These are phyloP conservation scores for Cheilosia soror DNA, from an alignment of 2,888 invertebrate species.

Conservation along the genomic window DNA sequence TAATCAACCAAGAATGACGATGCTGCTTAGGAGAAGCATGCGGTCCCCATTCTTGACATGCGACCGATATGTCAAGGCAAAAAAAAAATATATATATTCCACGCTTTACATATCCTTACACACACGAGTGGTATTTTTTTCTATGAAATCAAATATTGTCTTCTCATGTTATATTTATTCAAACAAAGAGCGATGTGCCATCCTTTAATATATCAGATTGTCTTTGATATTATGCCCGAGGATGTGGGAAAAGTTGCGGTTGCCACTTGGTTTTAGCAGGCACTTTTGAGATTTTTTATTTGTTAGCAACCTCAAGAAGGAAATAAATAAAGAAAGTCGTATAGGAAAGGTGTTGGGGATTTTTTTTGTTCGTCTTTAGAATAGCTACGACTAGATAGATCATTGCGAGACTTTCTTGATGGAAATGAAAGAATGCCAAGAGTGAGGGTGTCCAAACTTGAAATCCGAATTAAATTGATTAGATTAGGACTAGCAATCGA, in stretches of 20 bases:
- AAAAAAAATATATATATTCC: neutral
- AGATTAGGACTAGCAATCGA: too few relatives aligned
- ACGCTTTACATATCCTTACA: slow-evolving; percentile 18
- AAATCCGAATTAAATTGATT: too few relatives aligned
- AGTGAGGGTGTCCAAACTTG: too few relatives aligned
- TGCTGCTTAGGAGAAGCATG: slow-evolving; percentile 1
- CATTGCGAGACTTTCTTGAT: too few relatives aligned
- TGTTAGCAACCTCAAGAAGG: neutral
- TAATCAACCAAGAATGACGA: slow-evolving; percentile 36
- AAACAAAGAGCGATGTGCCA: slow-evolving; percentile 1
- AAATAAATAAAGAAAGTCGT: too few relatives aligned
- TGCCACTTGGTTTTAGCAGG: neutral
- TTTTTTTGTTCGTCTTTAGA: too few relatives aligned
- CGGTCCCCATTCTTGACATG: neutral
- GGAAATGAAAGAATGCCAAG: too few relatives aligned
- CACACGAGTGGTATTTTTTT: slow-evolving; percentile 37
- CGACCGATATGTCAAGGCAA: neutral
- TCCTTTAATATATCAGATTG: neutral
- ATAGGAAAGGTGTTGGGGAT: too few relatives aligned
- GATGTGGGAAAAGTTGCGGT: neutral
- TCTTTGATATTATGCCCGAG: slow-evolving; percentile 18
- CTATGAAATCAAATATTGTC: slow-evolving; percentile 37
- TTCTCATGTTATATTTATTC: slow-evolving; percentile 35
- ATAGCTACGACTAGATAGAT: too few relatives aligned
- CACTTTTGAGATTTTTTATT: neutral